Evolutionary conservation across 2,888 invertebrate genomes (phyloP).

Genomic region (Amblyjoppa fuscipennis): DNA sequence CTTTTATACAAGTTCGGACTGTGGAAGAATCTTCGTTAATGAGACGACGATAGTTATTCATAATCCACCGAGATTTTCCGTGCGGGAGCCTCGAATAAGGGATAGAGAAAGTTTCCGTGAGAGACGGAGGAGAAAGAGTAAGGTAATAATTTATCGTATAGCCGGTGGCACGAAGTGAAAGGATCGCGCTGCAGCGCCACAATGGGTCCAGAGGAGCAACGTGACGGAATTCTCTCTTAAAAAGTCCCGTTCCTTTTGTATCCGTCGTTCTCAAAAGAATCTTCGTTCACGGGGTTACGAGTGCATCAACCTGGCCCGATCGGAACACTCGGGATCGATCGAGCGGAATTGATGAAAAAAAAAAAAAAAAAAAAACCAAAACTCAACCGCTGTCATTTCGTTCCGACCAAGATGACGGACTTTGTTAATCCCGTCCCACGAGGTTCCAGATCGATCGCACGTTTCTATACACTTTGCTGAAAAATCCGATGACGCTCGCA

Average conservation of each 20-base stretch:
- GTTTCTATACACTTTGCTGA: not conserved
- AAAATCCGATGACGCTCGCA: not conserved
- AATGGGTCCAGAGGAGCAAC: conserved; percentile 64
- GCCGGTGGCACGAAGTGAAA: conserved; percentile 68
- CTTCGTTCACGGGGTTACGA: not conserved
- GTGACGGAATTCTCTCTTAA: conserved; percentile 44
- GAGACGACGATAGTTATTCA: conserved; percentile 8
- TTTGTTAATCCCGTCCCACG: not conserved
- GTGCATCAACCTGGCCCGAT: conserved; percentile 29
- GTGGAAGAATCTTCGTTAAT: not conserved
- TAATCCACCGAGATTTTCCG: not conserved
- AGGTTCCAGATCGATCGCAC: not conserved
- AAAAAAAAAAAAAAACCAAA: not conserved
- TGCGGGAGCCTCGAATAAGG: conserved; percentile 36
- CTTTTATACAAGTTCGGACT: not conserved
- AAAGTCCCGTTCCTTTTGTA: conserved; percentile 7
- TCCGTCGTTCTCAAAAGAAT: conserved; percentile 31
- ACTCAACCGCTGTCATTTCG: not conserved
- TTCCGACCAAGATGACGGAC: not conserved
- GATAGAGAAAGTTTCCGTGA: conserved; percentile 42
- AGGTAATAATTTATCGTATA: conserved; percentile 69
- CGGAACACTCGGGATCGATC: conserved; percentile 6
- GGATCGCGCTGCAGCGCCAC: conserved; percentile 64
- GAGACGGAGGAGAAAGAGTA: conserved; percentile 60
- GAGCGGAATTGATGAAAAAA: not conserved